Evolutionary conservation across 2,113 vertebrate species (phyloP).

Genomic region (Ivindomyrus marchei): DNA sequence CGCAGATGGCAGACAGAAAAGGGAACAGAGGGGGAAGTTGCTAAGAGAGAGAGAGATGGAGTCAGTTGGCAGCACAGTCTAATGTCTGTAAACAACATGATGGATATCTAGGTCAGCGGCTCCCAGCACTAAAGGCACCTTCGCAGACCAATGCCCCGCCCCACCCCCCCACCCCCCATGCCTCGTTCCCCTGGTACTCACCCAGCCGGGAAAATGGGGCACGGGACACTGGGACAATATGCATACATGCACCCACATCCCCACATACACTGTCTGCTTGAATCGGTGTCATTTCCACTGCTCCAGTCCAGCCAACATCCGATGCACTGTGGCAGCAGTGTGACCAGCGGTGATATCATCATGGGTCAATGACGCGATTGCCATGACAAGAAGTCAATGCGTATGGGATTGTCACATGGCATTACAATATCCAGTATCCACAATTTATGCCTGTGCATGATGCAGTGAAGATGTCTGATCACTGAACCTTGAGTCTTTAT

Average conservation of each 20-base stretch:
- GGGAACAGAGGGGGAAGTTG: neutral
- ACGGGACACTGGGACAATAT: neutral
- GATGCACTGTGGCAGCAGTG: neutral
- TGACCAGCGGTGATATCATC: neutral
- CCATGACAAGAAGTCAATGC: neutral
- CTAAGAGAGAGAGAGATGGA: neutral
- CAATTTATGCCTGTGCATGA: neutral
- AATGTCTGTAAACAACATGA: constrained; percentile 14
- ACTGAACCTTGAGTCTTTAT: neutral
- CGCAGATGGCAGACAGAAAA: neutral
- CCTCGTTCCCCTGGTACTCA: constrained; percentile 3
- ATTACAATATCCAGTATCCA: neutral
- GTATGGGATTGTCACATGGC: neutral
- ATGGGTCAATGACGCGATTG: neutral
- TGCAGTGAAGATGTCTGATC: neutral
- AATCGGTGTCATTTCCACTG: neutral
- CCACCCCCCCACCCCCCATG: neutral
- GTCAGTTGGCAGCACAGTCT: constrained; percentile 2
- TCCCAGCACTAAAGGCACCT: constrained; percentile 13
- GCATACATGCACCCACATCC: neutral
- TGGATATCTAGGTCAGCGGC: constrained; percentile 18
- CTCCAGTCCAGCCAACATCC: neutral
- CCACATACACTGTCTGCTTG: neutral
- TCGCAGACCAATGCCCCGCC: constrained; percentile 8
- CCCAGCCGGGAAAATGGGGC: constrained; percentile 16